Evolutionary conservation across 1,140 invertebrate genomes (phyloP), one percentile per base, ranked within the genome.

Genomic region (Danaus plexippus): DNA sequence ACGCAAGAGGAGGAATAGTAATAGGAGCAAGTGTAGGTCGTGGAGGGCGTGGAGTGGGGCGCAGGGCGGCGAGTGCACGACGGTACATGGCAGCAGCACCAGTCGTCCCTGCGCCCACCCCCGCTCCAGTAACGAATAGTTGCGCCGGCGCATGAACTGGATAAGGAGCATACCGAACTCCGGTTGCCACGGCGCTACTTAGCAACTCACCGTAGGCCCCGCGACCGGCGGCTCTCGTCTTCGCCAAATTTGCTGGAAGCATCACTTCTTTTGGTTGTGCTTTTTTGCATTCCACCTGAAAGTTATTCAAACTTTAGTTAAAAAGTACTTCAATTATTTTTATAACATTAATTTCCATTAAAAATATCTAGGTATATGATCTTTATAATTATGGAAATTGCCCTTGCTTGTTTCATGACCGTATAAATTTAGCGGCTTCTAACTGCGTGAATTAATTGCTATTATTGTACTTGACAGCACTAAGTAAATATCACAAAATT

Each of bases 261-360:
- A 99, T 99, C 73, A 99, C 97, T 91, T 99, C 97, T 91, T 99
- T 99, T 56, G 97, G 97, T 88, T 99, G 97, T 81, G 97, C 97
- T 90, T 99, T 98, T 92, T 99, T 99, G 90, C 97, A 98, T 91
- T 99, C 97, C 88, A 99, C 97, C 97, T 99, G 90, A 88, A 92
- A 81, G 22, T 32, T 32, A 32, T 32, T 4, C 0, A 32, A 32
- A 32, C 22, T 32, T 32, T 32, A 32, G 22, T 32, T 32, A 32
- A 32, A 32, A 32, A 2, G 22, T 0, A 32, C 22, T 32, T 32
- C 22, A 32, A 32, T 32, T 7, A 6, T 32, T 32, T 2, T 32
- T 32, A 32, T 32, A 32, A 32, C 22, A 32, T 32, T 32, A 0
- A 32, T 32, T 32, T 32, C 22, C 22, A 32, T 32, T 32, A 32